Base-by-base conservation (phyloP, 2,888 invertebrate genomes). In the Cephus pulcher region DNA sequence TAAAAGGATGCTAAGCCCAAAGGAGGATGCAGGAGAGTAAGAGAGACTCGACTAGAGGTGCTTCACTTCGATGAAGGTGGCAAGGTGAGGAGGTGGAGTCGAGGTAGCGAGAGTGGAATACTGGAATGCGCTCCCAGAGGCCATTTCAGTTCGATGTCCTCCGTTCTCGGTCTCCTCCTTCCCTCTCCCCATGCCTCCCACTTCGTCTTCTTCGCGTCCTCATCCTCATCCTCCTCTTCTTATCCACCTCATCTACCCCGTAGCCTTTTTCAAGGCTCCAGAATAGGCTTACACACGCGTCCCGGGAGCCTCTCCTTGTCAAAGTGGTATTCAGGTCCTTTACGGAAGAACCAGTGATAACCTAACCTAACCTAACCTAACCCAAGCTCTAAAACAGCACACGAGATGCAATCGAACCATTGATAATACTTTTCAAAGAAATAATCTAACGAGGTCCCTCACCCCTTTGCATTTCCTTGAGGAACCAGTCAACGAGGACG, bases 121-220 rank as follows among this genome's bases (percentile, higher is more conserved):
- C 90, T 90, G 90, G 90, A 90, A 90, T 90, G 90, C 89, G 88
- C 90, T 90, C 87, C 89, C 89, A 89, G 89, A 90, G 90, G 90
- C 89, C 90, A 90, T 90, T 90, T 89, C 90, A 89, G 90, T 90
- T 90, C 90, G 90, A 90, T 90, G 90, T 90, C 90, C 90, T 90
- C 89, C 88, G 88, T 85, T 87, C 88, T 84, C 84, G 88, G 86
- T 88, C 84, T 86, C 86, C 86, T 87, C 86, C 88, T 84, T 85
- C 84, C 84, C 81, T 79, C 85, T 86, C 82, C 84, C 76, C 70
- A 74, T 73, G 56, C 40, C 77, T 74, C 77, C 78, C 76, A 76
- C 75, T 77, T 78, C 78, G 73, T 73, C 23, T 78, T 73, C 68
- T 76, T 81, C 77, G 80, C 76, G 69, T 71, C 78, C 75, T 78